Evolutionary conservation across 1,140 invertebrate species (phyloP).

Genomic region (Danaus melanippus): DNA sequence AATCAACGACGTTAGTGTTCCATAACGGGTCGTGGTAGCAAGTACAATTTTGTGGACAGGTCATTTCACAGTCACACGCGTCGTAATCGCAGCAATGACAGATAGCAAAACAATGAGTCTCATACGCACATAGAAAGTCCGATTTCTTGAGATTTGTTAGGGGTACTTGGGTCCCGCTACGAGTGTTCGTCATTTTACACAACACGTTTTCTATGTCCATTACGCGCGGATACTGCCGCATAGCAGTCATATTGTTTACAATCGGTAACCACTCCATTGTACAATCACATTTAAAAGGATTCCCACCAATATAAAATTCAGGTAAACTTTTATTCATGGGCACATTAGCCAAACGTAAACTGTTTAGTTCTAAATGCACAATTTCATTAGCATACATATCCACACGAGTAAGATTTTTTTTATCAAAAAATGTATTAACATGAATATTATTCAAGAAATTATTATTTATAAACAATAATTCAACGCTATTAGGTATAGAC

Average conservation of each 20-base stretch:
- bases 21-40: slow-evolving; percentile 94
- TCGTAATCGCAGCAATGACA: slow-evolving; percentile 96
- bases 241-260: slow-evolving; percentile 86
- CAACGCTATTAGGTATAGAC: slow-evolving; percentile 90
- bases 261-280: slow-evolving; percentile 93
- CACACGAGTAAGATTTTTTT: slow-evolving; percentile 86
- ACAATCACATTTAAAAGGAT: slow-evolving; percentile 93
- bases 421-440: slow-evolving; percentile 88
- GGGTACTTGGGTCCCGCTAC: slow-evolving; percentile 79
- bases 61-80: slow-evolving; percentile 96
- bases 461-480: slow-evolving; percentile 91
- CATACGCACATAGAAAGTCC: slow-evolving; percentile 92
- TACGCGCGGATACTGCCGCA: slow-evolving; percentile 85
- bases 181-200: slow-evolving; percentile 85
- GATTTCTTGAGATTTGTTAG: slow-evolving; percentile 77
- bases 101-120: slow-evolving; percentile 92
- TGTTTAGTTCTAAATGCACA: slow-evolving; percentile 84
- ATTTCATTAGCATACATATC: slow-evolving; percentile 92
- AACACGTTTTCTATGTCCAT: slow-evolving; percentile 90
- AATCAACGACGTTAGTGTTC: slow-evolving; percentile 94
- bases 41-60: slow-evolving; percentile 90
- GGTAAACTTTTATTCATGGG: slow-evolving; percentile 80
- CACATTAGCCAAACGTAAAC: slow-evolving; percentile 82
- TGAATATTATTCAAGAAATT: slow-evolving; percentile 86
- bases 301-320: slow-evolving; percentile 90